These are phyloP conservation scores for Galerucella nymphaeae DNA, from an alignment of 2,888 invertebrate genomes.

Conservation along the genomic window DNA sequence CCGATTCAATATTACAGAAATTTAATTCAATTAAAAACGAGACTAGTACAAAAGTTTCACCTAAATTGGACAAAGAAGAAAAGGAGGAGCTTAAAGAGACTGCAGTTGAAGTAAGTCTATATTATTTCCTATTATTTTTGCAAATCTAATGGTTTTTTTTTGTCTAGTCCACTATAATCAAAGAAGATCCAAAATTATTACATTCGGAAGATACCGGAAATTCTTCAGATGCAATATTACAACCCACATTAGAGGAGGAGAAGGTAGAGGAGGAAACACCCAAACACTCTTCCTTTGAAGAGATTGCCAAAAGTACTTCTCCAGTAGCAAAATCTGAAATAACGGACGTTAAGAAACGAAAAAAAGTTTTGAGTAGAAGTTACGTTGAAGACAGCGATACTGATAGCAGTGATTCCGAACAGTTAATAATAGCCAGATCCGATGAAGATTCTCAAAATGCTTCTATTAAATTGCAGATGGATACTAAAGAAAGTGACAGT, in stretches of 20 bases:
- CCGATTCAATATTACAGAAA: conserved; percentile 62
- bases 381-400: conserved; percentile 71
- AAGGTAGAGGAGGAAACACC: conserved; percentile 50
- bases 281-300: conserved; percentile 55
- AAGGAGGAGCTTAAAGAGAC: conserved; percentile 31
- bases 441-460: conserved; percentile 60
- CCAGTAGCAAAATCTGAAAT: conserved; percentile 37
- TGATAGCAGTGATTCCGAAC: conserved; percentile 75
- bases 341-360: conserved; percentile 55
- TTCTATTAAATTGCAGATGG: conserved; percentile 52
- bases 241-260: conserved; percentile 7
- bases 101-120: conserved; percentile 24
- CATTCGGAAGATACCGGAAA: conserved; percentile 25
- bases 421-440: conserved; percentile 70
- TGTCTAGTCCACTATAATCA: conserved; percentile 11
- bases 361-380: conserved; percentile 63
- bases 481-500: conserved; percentile 55
- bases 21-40: conserved; percentile 60
- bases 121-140: no score
- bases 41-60: conserved; percentile 48
- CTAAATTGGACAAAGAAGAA: conserved; percentile 54
- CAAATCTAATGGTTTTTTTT: background rate
- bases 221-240: conserved; percentile 22
- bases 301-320: conserved; percentile 55
- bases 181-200: conserved; percentile 31